Conservation (phyloP, 2,888 invertebrate species). For the Coecobrya sp. region DNA sequence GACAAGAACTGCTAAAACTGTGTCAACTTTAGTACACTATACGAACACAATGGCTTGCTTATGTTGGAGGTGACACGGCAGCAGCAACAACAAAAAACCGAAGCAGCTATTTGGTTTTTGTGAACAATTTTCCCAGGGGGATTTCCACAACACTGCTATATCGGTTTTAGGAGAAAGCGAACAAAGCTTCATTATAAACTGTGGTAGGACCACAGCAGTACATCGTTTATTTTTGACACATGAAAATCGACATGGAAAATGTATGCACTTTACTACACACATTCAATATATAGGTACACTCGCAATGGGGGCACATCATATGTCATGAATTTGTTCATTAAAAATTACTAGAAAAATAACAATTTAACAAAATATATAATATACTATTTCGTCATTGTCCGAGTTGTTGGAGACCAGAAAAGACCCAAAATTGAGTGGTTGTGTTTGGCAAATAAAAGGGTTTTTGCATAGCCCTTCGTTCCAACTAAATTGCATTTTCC, state of each 20-base stretch:
- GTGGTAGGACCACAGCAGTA: neutral
- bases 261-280: neutral
- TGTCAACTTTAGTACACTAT: neutral
- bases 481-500: neutral
- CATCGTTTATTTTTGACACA: constrained; percentile 11
- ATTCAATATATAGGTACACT: constrained; percentile 8
- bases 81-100: neutral
- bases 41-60: neutral
- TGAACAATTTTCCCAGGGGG: constrained; percentile 40
- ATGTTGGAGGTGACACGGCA: neutral
- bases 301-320: neutral
- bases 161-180: neutral
- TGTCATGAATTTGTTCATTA: constrained; percentile 35
- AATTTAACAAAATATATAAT: constrained; percentile 13
- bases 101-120: constrained; percentile 29
- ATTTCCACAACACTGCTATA: constrained; percentile 25
- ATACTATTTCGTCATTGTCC: constrained; percentile 22
- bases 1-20: neutral
- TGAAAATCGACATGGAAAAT: constrained; percentile 9
- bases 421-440: constrained; percentile 6
- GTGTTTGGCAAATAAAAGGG: neutral
- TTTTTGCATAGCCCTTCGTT: neutral
- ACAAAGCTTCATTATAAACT: constrained; percentile 13
- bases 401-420: neutral
- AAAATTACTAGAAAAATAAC: constrained; percentile 40